Conservation (phyloP, 2,888 invertebrate species). For the Ypsolopha scabrella region DNA sequence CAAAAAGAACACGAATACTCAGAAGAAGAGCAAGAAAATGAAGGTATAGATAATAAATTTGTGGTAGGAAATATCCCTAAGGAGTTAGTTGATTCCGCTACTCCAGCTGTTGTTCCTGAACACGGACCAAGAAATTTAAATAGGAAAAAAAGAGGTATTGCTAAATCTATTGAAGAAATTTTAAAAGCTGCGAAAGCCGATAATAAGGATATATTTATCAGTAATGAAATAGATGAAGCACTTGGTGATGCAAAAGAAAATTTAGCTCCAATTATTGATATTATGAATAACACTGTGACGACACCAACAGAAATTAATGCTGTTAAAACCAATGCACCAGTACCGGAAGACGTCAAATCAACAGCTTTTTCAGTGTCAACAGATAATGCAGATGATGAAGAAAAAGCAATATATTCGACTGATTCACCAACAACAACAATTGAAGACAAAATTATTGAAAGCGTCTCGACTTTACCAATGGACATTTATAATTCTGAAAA, state of each 20-base stretch:
- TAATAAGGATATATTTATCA: slow-evolving; percentile 51
- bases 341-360: slow-evolving; percentile 19
- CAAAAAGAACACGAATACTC: slow-evolving; percentile 40
- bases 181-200: slow-evolving; percentile 42
- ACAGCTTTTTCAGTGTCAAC: slow-evolving; percentile 28
- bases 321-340: neutral
- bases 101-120: slow-evolving; percentile 73
- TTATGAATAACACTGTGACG: slow-evolving; percentile 16
- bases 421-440: slow-evolving; percentile 21
- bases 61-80: slow-evolving; percentile 77
- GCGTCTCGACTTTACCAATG: slow-evolving; percentile 49
- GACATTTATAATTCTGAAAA: slow-evolving; percentile 26
- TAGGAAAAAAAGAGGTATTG: slow-evolving; percentile 39
- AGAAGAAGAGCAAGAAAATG: slow-evolving; percentile 28
- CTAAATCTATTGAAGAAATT: slow-evolving; percentile 50
- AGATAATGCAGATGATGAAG: slow-evolving; percentile 19
- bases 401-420: slow-evolving; percentile 9
- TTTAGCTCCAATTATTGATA: slow-evolving; percentile 20
- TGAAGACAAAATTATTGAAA: slow-evolving; percentile 41
- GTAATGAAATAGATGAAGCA: slow-evolving; percentile 60
- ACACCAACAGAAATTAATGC: slow-evolving; percentile 15
- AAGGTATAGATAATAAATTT: slow-evolving; percentile 62
- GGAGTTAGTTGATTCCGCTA: slow-evolving; percentile 62
- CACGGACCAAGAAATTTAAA: slow-evolving; percentile 71
- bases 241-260: slow-evolving; percentile 28